Conservation (phyloP, 2,113 vertebrate species). For the Cettia cetti region DNA sequence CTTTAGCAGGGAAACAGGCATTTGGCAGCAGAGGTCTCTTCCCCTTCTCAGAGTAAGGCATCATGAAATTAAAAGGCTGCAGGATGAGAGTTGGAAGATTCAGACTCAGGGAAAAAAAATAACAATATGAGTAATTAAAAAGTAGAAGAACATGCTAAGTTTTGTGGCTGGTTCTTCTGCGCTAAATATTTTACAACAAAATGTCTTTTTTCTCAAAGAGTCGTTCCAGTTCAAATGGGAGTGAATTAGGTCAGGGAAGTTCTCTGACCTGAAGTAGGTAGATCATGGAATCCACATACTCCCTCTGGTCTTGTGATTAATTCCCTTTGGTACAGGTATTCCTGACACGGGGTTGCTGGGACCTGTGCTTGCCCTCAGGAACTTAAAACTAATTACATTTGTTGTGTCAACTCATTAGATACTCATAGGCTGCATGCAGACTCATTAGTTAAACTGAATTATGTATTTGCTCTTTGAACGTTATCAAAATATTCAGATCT, state of each 20-base stretch:
- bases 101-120: background rate
- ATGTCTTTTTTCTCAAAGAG: background rate
- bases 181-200: background rate
- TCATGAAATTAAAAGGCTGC: background rate
- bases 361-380: slow-evolving; percentile 31
- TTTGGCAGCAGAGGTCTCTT: background rate
- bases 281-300: background rate
- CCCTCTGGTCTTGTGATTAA: slow-evolving; percentile 10
- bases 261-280: slow-evolving; percentile 6
- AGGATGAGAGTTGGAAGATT: background rate
- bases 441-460: background rate
- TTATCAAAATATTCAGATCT: slow-evolving; percentile 32
- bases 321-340: background rate
- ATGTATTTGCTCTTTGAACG: slow-evolving; percentile 3
- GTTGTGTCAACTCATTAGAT: slow-evolving; percentile 42
- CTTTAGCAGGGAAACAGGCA: background rate
- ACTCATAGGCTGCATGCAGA: background rate
- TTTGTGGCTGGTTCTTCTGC: background rate
- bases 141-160: background rate
- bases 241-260: background rate
- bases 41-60: background rate
- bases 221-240: background rate
- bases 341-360: background rate
- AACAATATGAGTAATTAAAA: background rate
- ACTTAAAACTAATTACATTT: background rate